Evolutionary conservation across 2,888 invertebrate species (phyloP).

Genomic region (Ophonus ardosiacus): DNA sequence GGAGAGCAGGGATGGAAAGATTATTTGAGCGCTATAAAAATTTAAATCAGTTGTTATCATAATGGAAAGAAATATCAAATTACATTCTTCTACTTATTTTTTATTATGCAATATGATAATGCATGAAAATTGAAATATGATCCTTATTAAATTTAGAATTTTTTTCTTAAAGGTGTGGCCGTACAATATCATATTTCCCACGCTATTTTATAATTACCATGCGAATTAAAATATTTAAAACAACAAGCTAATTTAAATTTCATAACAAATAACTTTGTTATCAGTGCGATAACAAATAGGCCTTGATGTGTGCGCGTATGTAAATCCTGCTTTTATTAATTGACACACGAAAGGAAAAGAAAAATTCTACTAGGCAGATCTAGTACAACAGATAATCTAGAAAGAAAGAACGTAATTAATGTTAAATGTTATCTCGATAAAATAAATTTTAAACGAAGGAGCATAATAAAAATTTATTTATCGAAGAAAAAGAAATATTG

Average conservation of each 20-base stretch:
- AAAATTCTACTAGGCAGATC: slow-evolving; percentile 32
- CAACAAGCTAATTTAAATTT: slow-evolving; percentile 25
- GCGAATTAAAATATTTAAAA: slow-evolving; percentile 34
- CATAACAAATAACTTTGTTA: slow-evolving; percentile 45
- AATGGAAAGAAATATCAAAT: not conserved
- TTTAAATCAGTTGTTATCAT: not conserved
- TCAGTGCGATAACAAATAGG: slow-evolving; percentile 12
- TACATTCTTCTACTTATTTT: not conserved
- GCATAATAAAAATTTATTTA: not conserved
- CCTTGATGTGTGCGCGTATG: slow-evolving; percentile 29
- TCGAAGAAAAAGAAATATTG: no score
- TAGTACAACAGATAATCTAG: slow-evolving; percentile 42
- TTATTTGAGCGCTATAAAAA: no score
- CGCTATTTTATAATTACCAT: slow-evolving; percentile 30
- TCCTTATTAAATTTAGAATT: not conserved
- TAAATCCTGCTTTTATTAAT: slow-evolving; percentile 37
- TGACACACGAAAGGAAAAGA: slow-evolving; percentile 48
- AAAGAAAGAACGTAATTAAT: slow-evolving; percentile 28
- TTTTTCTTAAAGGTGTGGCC: slow-evolving; percentile 8
- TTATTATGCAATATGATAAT: not conserved
- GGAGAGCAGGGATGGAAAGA: no score
- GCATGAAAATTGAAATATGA: not conserved
- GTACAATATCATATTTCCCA: slow-evolving; percentile 10
- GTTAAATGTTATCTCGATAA: not conserved
- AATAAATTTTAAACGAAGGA: not conserved